Evolutionary conservation across 2,888 invertebrate species (phyloP).

Genomic region (Phortica magna): DNA sequence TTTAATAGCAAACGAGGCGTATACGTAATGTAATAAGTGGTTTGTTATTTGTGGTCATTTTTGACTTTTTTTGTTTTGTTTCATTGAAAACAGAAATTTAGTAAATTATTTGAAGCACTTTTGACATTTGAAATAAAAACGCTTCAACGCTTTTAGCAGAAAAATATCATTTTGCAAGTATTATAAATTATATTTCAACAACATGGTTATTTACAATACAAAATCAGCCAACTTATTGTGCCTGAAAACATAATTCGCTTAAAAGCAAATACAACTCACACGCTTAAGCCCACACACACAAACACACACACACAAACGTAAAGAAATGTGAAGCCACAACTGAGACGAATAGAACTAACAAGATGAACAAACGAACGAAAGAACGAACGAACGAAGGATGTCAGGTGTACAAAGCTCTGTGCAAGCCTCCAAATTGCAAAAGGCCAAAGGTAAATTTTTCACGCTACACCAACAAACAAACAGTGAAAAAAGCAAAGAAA

Average conservation of each 20-base stretch:
- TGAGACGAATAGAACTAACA: neutral
- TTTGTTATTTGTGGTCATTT: conserved; percentile 5
- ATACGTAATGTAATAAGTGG: conserved; percentile 22
- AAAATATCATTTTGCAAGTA: neutral
- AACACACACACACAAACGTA: neutral
- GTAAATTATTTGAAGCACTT: neutral
- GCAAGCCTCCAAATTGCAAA: conserved; percentile 21
- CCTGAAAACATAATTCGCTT: conserved; percentile 33
- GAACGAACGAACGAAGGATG: neutral
- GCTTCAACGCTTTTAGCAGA: neutral
- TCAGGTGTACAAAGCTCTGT: neutral
- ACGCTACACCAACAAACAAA: conserved; percentile 11
- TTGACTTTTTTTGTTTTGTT: neutral
- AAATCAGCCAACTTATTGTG: conserved; percentile 25
- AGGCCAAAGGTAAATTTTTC: conserved; percentile 31
- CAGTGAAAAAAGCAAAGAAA: neutral
- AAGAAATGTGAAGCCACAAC: neutral
- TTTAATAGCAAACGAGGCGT: neutral
- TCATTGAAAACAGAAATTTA: neutral
- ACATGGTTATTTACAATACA: neutral
- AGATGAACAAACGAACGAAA: too few species aligned
- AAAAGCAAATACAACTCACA: conserved; percentile 23
- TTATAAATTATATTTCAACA: neutral
- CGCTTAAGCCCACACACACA: conserved; percentile 3
- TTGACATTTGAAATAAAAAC: neutral